Percentiles rank a stretch among this genome's conserved stretches.
phyloP scores from a whole-genome alignment of 2,113 vertebrate species.

The Prionailurus bengalensis region DNA sequence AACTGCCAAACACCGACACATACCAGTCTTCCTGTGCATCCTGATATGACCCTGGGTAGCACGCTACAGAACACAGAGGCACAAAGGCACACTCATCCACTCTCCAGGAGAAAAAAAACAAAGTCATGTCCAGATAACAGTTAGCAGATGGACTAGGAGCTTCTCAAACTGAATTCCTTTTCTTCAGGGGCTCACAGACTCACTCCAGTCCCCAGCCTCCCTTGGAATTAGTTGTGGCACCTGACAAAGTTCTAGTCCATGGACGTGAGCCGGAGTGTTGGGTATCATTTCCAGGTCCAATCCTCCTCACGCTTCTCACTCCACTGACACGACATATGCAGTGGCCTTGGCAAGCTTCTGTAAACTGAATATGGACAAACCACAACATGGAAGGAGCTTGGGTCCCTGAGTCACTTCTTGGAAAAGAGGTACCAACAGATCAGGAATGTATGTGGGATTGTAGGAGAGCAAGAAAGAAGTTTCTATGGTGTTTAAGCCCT shows the following conservation, averaged over 20 bases:
- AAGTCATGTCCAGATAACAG: neutral
- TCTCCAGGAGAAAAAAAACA: neutral
- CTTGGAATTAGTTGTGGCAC: neutral
- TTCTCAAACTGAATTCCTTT: neutral
- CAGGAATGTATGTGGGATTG: neutral
- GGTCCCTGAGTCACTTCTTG: neutral
- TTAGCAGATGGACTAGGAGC: neutral
- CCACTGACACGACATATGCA: neutral
- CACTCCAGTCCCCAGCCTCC: neutral
- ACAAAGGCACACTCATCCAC: too few species aligned
- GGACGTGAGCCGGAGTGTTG: neutral
- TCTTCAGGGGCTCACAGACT: neutral
- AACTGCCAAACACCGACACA: neutral
- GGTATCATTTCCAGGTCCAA: too few species aligned
- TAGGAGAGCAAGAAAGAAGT: neutral
- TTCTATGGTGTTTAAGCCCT: neutral
- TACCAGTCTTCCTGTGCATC: neutral
- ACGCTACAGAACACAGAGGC: accelerated
- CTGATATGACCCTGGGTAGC: too few species aligned
- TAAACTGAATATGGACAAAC: neutral
- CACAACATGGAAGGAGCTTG: neutral
- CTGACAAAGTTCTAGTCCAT: neutral
- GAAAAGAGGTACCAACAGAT: neutral
- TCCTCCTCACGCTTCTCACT: neutral
- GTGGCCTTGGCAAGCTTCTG: neutral